phyloP scores from a whole-genome alignment of 2,113 vertebrate genomes.

The Pampusana beccarii region DNA sequence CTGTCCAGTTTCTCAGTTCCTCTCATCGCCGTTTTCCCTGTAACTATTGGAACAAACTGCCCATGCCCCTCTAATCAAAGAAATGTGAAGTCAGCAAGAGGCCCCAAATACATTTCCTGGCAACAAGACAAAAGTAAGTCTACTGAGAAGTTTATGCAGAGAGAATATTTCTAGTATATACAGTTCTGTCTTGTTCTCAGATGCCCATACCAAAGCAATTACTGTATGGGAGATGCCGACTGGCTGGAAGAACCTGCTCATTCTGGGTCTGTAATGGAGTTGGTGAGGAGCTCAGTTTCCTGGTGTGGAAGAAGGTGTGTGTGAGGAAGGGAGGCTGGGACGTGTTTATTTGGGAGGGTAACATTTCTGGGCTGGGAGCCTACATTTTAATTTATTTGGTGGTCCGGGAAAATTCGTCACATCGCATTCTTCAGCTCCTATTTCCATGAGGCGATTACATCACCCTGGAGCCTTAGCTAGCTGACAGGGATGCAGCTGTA shows the following conservation, averaged over 20 bases:
- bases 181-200: constrained; percentile 60
- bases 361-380: constrained; percentile 44
- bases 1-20: not conserved
- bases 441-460: constrained; percentile 33
- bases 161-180: constrained; percentile 51
- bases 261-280: constrained; percentile 11
- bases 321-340: constrained; percentile 28
- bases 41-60: constrained; percentile 19
- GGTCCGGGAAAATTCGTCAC: not conserved
- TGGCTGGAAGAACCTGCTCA: constrained; percentile 57
- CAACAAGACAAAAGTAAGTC: constrained; percentile 55
- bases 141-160: constrained; percentile 55
- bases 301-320: constrained; percentile 30
- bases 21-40: not conserved
- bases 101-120: constrained; percentile 49
- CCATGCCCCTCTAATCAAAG: constrained; percentile 29
- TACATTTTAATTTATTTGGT: constrained; percentile 54
- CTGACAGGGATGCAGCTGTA: constrained; percentile 6
- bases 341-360: constrained; percentile 43
- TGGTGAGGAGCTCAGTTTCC: constrained; percentile 20
- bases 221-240: not conserved
- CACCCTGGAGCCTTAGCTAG: not conserved
- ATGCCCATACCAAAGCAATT: constrained; percentile 59
- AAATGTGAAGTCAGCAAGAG: constrained; percentile 43
- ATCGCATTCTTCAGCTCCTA: constrained; percentile 45